phyloP scores from a whole-genome alignment of 2,113 vertebrate species.

The Megaleporinus macrocephalus region DNA sequence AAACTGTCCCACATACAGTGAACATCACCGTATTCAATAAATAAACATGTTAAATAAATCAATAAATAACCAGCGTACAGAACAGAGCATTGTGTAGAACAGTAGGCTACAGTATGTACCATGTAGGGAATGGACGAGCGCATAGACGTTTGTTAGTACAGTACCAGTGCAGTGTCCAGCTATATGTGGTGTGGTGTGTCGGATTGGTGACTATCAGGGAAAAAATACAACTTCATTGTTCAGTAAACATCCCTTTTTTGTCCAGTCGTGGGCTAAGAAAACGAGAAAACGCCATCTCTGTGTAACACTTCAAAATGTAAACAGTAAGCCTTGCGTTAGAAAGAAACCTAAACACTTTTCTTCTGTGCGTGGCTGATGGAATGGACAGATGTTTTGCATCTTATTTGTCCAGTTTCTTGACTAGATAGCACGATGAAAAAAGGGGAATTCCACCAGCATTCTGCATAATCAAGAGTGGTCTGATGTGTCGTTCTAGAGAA shows the following conservation, averaged over 20 bases:
- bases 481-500: no score
- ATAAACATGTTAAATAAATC: conserved; percentile 30
- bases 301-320: conserved; percentile 27
- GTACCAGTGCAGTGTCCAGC: conserved; percentile 7
- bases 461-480: no score
- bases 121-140: conserved; percentile 15
- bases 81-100: not conserved
- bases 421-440: no score
- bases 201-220: conserved; percentile 14
- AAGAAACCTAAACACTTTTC: not conserved
- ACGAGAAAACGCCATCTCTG: not conserved
- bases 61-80: conserved; percentile 27
- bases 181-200: conserved; percentile 3
- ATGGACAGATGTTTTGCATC: conserved; percentile 20
- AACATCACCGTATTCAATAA: conserved; percentile 29
- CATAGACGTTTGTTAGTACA: not conserved
- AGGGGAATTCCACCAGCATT: no score
- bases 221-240: conserved; percentile 1
- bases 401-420: not conserved
- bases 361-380: not conserved
- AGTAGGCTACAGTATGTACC: conserved; percentile 13
- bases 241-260: conserved; percentile 31
- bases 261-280: conserved; percentile 11
- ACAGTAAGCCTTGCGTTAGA: conserved; percentile 21
- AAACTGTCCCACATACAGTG: conserved; percentile 22